Conservation (phyloP, 2,888 invertebrate genomes). For the Idaea aversata region DNA sequence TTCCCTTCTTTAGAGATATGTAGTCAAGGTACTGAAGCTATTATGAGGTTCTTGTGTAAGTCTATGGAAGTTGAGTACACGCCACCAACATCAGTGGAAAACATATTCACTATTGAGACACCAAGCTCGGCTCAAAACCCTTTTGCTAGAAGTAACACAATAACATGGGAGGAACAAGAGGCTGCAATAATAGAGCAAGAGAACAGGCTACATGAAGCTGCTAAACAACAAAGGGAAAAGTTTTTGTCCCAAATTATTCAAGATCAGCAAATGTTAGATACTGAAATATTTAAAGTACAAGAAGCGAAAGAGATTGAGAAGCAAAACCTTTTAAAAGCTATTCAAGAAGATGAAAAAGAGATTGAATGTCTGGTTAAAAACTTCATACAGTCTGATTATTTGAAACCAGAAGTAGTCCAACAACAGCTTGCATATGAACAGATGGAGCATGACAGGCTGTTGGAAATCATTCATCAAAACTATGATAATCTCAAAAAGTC, state of each 20-base stretch:
- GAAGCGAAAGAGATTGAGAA: constrained; percentile 83
- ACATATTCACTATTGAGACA: constrained; percentile 44
- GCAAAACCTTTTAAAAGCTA: constrained; percentile 79
- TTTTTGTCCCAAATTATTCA: constrained; percentile 74
- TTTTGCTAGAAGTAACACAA: constrained; percentile 50
- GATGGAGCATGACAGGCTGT: constrained; percentile 82
- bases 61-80: constrained; percentile 73
- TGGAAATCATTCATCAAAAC: constrained; percentile 80
- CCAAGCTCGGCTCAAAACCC: constrained; percentile 39
- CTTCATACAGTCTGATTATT: constrained; percentile 81
- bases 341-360: constrained; percentile 83
- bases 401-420: constrained; percentile 80
- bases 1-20: constrained; percentile 84
- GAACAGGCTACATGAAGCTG: constrained; percentile 81
- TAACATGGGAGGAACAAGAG: constrained; percentile 82
- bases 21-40: constrained; percentile 80
- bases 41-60: constrained; percentile 83
- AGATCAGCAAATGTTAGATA: constrained; percentile 84
- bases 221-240: constrained; percentile 83
- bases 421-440: constrained; percentile 85
- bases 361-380: constrained; percentile 82
- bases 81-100: constrained; percentile 56
- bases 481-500: constrained; percentile 82
- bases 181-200: constrained; percentile 83
- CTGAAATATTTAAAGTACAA: constrained; percentile 85